These are phyloP conservation scores for Amphiura filiformis DNA, from an alignment of 35 echinoderm and acorn worm genomes.

Conservation along the genomic window DNA sequence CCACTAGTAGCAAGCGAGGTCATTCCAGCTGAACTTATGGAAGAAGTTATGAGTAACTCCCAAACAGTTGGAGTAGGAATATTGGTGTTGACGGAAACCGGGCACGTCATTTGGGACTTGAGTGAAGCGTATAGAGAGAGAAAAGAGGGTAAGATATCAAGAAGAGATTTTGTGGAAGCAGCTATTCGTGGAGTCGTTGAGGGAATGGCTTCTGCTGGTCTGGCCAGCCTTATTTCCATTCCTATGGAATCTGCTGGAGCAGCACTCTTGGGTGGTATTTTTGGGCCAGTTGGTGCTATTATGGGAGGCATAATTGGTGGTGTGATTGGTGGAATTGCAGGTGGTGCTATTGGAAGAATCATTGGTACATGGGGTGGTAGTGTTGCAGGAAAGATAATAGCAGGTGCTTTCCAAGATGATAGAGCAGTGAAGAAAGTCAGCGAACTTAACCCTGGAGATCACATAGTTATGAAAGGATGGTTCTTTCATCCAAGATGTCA, in stretches of 20 bases:
- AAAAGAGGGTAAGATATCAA: neutral
- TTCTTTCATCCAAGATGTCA: constrained; percentile 29
- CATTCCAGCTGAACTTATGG: neutral
- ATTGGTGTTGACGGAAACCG: neutral
- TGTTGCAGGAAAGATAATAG: neutral
- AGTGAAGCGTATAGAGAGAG: neutral
- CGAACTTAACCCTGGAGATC: constrained; percentile 35
- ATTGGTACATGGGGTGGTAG: neutral
- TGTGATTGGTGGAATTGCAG: neutral
- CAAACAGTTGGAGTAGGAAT: neutral
- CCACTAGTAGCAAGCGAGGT: neutral
- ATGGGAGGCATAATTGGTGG: constrained; percentile 17
- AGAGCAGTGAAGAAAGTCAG: neutral
- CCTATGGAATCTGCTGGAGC: neutral
- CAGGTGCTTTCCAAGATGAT: neutral
- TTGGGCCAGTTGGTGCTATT: neutral
- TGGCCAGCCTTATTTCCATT: neutral
- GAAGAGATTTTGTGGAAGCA: neutral
- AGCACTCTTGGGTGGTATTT: neutral
- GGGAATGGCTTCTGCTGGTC: neutral
- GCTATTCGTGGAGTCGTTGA: neutral
- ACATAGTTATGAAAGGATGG: constrained; percentile 22
- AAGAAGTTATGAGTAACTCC: neutral
- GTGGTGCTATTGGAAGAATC: neutral
- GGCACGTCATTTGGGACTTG: neutral